Base-by-base conservation (phyloP, 2,113 vertebrate species). In the Ammodytes dubius region DNA sequence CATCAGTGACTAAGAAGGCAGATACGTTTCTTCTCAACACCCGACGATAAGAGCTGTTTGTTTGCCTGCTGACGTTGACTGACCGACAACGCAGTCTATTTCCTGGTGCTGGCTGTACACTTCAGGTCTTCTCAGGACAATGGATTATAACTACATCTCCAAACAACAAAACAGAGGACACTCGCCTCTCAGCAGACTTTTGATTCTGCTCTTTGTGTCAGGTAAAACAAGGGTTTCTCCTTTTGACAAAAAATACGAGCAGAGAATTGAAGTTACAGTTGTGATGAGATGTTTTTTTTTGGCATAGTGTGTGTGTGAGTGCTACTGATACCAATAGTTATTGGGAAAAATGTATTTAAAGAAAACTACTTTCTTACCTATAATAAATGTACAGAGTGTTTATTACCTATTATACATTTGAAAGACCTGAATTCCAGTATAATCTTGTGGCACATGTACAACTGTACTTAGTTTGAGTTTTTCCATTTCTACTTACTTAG, bases 31-130 rank as follows among this genome's bases (percentile, higher is more conserved):
- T 58, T 9, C 15, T 40, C 45, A n/a, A 47, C 35, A 10, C 56
- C 45, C 37, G 37, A 37, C 53, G 79, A 89, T 89, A 87, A 86
- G 73, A 74, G 63, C 57, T 68, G 70, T 64, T 69, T 68, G 70
- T 64, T 69, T 70, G 52, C 67, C 71, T 43, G 37, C 58, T 59
- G 8, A 17, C 54, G 39, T 68, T 60, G 6, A 74, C 65, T 56
- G 15, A 72, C 57, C 54, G 14, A 37, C 59, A 42, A 3, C 14
- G 42, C 14, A 15, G 35, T 50, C 3, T n/a, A 42, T 64, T 79
- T 77, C 73, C 70, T 53, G 10, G 76, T 79, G 27, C 27, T 27
- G 59, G 70, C 74, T 5, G 17, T 7, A 10, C 47, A 50, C 57
- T 56, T 61, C 39, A 66, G 7, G 53, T 39, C 54, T 2, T 12